These are phyloP conservation scores for Zootoca vivipara DNA, from an alignment of 2,113 vertebrate species.

Conservation along the genomic window DNA sequence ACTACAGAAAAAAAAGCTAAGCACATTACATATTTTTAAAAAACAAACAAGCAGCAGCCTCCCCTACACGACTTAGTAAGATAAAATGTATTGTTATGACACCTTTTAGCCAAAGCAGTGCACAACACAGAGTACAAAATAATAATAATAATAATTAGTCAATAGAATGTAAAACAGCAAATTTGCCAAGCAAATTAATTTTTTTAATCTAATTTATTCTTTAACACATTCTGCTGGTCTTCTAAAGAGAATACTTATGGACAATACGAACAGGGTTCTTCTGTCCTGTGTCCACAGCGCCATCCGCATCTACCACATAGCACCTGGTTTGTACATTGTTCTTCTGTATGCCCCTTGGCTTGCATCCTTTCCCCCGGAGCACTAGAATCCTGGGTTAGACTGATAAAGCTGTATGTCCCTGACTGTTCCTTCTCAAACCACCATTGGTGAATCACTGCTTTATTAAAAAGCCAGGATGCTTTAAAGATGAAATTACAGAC, in stretches of 20 bases:
- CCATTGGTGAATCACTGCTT: conserved; percentile 15
- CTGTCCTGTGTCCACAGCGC: neutral
- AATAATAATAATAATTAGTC: neutral
- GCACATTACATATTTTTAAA: neutral
- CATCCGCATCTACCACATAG: no score
- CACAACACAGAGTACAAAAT: neutral
- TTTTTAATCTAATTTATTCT: neutral
- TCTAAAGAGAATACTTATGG: neutral
- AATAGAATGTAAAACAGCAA: neutral
- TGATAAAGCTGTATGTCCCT: neutral
- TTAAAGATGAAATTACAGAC: conserved; percentile 18
- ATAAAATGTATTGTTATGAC: neutral
- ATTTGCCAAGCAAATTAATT: neutral
- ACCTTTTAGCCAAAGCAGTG: neutral
- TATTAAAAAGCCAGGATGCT: conserved; percentile 9
- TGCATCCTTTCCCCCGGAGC: neutral
- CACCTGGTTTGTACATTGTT: neutral
- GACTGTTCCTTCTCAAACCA: neutral
- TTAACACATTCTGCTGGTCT: neutral
- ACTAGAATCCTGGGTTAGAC: neutral
- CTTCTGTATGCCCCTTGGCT: no score
- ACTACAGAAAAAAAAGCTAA: neutral
- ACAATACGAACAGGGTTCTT: neutral
- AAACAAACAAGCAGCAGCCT: no score
- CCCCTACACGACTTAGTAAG: neutral